Conservation (phyloP, 2,113 vertebrate species). For the Geococcyx californianus region DNA sequence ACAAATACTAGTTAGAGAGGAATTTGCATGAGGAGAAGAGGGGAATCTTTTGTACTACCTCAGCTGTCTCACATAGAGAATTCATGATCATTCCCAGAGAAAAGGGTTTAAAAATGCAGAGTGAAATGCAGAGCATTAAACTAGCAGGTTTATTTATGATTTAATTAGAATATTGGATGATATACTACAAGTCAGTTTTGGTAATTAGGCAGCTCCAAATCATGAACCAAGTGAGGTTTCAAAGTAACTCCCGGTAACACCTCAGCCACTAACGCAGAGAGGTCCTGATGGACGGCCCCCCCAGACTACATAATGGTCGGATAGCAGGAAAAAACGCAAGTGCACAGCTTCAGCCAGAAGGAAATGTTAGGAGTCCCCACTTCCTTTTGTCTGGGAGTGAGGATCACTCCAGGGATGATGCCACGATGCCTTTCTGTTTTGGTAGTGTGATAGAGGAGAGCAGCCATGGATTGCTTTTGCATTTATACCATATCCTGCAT, state of each 20-base stretch:
- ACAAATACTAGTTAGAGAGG: not conserved
- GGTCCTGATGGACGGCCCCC: accelerated
- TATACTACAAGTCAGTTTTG: not conserved
- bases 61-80: not conserved
- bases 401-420: too few relatives aligned
- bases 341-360: not conserved
- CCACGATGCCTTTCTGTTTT: not conserved
- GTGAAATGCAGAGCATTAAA: not conserved
- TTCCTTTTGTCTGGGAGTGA: too few relatives aligned
- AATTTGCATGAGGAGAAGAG: not conserved
- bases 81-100: not conserved
- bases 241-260: not conserved
- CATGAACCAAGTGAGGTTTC: not conserved
- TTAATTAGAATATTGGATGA: not conserved
- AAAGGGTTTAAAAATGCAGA: not conserved
- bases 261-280: not conserved
- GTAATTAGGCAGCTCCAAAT: not conserved
- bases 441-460: not conserved
- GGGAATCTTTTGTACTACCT: not conserved
- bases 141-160: not conserved
- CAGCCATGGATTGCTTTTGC: not conserved
- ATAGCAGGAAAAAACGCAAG: not conserved
- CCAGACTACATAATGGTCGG: not conserved
- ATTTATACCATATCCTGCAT: not conserved
- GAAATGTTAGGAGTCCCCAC: not conserved